Evolutionary conservation across 2,888 invertebrate species (phyloP).

Genomic region (Cephus runcator): DNA sequence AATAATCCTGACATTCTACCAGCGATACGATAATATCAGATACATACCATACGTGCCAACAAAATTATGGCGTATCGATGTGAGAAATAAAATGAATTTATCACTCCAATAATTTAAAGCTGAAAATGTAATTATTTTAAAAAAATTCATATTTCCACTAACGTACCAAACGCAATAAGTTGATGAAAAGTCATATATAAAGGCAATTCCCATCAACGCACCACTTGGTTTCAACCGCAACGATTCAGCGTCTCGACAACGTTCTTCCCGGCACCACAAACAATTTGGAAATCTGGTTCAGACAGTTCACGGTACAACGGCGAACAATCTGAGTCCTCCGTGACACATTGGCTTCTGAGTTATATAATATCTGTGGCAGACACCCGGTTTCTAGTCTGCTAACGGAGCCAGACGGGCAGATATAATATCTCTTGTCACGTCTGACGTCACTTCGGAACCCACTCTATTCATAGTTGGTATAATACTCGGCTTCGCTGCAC

Average conservation of each 20-base stretch:
- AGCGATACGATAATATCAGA: too few species aligned
- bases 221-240: too few species aligned
- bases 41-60: too few species aligned
- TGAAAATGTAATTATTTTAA: background rate
- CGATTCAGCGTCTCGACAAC: too few species aligned
- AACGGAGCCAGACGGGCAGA: constrained; percentile 39
- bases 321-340: constrained; percentile 24
- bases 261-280: constrained; percentile 9
- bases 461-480: constrained; percentile 35
- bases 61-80: background rate
- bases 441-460: constrained; percentile 47
- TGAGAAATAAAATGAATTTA: background rate
- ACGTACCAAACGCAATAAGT: too few species aligned
- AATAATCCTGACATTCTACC: too few species aligned
- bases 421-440: constrained; percentile 58
- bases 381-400: constrained; percentile 39
- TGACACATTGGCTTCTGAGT: constrained; percentile 53
- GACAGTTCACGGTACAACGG: constrained; percentile 34
- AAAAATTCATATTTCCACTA: background rate
- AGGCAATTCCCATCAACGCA: too few species aligned
- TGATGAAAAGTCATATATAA: too few species aligned
- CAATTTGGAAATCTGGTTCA: constrained; percentile 36
- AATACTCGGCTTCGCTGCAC: constrained; percentile 11
- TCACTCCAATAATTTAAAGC: background rate
- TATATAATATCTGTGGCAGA: constrained; percentile 52